Conservation (phyloP, 2,888 invertebrate species). For the Hirtodrosophila duncani region DNA sequence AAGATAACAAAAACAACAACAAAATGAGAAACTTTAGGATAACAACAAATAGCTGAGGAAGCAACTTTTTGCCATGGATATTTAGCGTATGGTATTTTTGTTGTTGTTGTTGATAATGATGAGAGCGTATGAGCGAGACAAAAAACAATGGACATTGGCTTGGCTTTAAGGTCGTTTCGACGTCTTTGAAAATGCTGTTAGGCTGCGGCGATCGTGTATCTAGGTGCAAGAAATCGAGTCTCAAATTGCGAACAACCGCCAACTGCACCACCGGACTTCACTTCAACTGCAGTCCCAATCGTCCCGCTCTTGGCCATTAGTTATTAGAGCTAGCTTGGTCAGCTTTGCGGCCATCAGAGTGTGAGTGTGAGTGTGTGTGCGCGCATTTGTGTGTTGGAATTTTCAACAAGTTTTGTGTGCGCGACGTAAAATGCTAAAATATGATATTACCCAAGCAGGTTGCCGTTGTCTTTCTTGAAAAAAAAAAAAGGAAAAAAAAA, state of each 20-base stretch:
- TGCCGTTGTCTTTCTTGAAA: no score
- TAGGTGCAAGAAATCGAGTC: constrained; percentile 63
- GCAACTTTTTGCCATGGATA: constrained; percentile 13
- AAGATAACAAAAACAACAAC: background rate
- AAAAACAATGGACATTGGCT: constrained; percentile 12
- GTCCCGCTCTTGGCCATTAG: constrained; percentile 51
- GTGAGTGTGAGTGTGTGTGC: constrained; percentile 7
- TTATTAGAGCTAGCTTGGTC: constrained; percentile 51
- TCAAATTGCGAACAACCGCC: constrained; percentile 51
- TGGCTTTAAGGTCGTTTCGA: constrained; percentile 36
- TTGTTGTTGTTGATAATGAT: constrained; percentile 5
- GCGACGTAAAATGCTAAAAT: constrained; percentile 55
- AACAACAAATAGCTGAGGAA: constrained; percentile 6
- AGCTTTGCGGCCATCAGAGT: constrained; percentile 21
- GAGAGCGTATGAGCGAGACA: constrained; percentile 6
- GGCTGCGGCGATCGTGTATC: constrained; percentile 24
- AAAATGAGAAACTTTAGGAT: background rate
- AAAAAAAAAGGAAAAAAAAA: constrained; percentile 9
- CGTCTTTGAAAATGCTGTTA: constrained; percentile 28
- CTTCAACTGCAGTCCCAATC: constrained; percentile 9
- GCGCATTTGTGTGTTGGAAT: constrained; percentile 35
- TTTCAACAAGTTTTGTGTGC: constrained; percentile 58
- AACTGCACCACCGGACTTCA: constrained; percentile 19
- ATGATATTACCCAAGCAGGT: constrained; percentile 69
- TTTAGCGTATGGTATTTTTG: constrained; percentile 20